phyloP scores from a whole-genome alignment of 2,797 vertebrate species.

The Enoplosus armatus region DNA sequence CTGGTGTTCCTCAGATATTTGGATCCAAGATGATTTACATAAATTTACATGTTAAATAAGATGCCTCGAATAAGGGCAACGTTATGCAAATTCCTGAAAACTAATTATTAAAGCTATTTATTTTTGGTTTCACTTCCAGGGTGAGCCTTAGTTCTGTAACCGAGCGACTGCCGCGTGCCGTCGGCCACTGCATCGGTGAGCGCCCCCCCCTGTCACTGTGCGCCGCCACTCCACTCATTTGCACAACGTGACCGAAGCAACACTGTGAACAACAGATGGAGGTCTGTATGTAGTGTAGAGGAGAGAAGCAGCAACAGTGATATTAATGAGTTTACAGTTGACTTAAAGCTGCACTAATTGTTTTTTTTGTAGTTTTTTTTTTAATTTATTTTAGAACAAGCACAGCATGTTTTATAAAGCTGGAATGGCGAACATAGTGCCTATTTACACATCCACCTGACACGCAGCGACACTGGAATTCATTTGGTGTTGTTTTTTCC shows the following conservation, averaged over 20 bases:
- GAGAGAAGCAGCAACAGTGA: neutral
- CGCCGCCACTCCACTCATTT: no score
- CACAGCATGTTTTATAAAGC: no score
- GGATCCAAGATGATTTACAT: constrained; percentile 62
- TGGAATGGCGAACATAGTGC: no score
- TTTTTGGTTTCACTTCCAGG: constrained; percentile 30
- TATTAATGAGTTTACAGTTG: no score
- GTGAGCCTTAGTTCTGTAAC: neutral
- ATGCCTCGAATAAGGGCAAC: constrained; percentile 49
- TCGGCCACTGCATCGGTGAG: constrained; percentile 4
- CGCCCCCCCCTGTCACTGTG: neutral
- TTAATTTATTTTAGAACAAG: no score
- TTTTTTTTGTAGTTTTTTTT: no score
- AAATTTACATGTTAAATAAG: constrained; percentile 69
- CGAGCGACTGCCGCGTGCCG: neutral
- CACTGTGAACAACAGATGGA: neutral
- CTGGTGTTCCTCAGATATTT: constrained; percentile 50
- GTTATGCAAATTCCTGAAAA: constrained; percentile 57
- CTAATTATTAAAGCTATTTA: constrained; percentile 49
- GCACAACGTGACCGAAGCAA: neutral
- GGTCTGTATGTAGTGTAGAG: neutral
- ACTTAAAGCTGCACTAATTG: neutral
- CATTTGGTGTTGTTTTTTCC: no score
- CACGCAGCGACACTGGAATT: no score
- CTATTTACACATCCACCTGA: no score